These are phyloP conservation scores for Empis livida DNA, from an alignment of 2,888 invertebrate species.

Conservation along the genomic window DNA sequence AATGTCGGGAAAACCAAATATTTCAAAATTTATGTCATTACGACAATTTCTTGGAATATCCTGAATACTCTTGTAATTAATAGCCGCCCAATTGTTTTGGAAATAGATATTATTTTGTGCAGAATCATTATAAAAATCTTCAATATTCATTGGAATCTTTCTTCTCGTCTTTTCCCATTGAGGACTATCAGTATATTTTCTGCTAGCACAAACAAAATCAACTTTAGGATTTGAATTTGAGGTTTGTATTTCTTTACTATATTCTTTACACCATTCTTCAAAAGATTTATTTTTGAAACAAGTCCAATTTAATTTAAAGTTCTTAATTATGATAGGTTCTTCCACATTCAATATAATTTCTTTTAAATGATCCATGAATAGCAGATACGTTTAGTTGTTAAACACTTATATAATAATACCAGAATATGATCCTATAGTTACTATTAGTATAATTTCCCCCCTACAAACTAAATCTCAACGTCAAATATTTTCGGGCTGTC, in stretches of 20 bases:
- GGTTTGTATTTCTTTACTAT: neutral
- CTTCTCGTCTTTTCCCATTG: slow-evolving; percentile 68
- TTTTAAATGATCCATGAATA: slow-evolving; percentile 14
- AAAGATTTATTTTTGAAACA: slow-evolving; percentile 22
- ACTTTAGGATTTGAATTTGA: neutral
- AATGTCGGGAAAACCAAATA: slow-evolving; percentile 58
- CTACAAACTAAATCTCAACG: no score
- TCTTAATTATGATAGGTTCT: slow-evolving; percentile 24
- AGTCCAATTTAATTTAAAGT: slow-evolving; percentile 23
- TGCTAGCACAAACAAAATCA: slow-evolving; percentile 22
- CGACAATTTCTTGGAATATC: slow-evolving; percentile 22
- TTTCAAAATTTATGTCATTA: slow-evolving; percentile 46
- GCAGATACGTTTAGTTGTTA: no score
- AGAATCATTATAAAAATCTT: slow-evolving; percentile 43
- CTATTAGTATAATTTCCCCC: no score
- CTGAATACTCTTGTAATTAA: slow-evolving; percentile 24
- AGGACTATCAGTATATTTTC: slow-evolving; percentile 38
- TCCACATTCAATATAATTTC: slow-evolving; percentile 29
- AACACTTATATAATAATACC: no score
- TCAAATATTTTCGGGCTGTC: no score
- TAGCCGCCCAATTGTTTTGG: slow-evolving; percentile 21
- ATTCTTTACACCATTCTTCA: slow-evolving; percentile 23
- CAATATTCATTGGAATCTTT: slow-evolving; percentile 45
- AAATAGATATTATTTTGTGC: slow-evolving; percentile 39
- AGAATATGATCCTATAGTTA: no score